Evolutionary conservation across 2,113 vertebrate species (phyloP).

Genomic region (Notiomystis cincta): DNA sequence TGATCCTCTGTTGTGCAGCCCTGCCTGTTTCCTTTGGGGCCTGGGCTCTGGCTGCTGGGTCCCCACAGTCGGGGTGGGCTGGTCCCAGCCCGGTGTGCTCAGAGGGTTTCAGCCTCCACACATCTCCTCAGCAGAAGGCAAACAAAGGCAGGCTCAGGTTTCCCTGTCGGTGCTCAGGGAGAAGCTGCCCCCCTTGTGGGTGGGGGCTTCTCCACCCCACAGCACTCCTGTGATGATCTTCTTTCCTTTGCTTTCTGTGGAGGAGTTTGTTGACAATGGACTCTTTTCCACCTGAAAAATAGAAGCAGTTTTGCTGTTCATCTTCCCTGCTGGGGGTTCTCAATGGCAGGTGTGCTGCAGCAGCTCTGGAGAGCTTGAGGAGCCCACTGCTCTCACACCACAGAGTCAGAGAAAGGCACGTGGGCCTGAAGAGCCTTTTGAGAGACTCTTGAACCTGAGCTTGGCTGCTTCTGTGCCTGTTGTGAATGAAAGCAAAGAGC

Average conservation of each 20-base stretch:
- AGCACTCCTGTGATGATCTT: rapidly evolving
- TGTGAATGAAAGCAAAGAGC: background rate
- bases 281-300: background rate
- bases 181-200: background rate
- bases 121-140: background rate
- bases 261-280: background rate
- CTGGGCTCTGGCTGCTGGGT: background rate
- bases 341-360: background rate
- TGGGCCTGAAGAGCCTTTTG: background rate
- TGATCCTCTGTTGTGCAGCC: rapidly evolving
- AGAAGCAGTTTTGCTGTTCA: background rate
- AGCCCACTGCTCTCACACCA: background rate
- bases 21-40: background rate
- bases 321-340: background rate
- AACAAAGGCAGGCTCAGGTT: background rate
- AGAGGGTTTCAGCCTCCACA: background rate
- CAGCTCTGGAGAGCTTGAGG: background rate
- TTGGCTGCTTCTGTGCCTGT: background rate
- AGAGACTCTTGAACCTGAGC: background rate
- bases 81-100: rapidly evolving
- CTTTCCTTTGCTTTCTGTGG: background rate
- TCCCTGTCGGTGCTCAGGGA: rapidly evolving
- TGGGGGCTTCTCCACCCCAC: background rate
- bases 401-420: background rate
- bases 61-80: rapidly evolving